Evolutionary conservation across 2,113 vertebrate species (phyloP).

Genomic region (Martes martes): DNA sequence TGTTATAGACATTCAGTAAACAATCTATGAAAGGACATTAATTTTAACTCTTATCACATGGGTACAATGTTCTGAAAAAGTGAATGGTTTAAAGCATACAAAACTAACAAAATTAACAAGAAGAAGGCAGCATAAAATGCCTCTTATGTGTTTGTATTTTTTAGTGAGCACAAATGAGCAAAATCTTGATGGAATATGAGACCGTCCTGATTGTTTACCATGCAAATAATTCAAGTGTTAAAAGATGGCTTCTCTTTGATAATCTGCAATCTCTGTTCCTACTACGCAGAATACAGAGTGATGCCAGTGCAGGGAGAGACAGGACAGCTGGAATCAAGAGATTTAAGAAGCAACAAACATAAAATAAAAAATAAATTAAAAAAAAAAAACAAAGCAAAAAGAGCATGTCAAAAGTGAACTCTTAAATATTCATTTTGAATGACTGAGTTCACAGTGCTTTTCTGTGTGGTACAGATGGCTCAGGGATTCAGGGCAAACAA

Average conservation of each 20-base stretch:
- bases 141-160: not conserved
- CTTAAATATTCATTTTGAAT: slow-evolving; percentile 80
- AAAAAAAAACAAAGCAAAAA: not conserved
- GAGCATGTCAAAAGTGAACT: slow-evolving; percentile 72
- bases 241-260: not conserved
- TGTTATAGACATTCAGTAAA: not conserved
- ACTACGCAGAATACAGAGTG: not conserved
- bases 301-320: slow-evolving; percentile 25
- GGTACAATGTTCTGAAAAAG: not conserved
- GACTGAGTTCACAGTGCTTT: slow-evolving; percentile 73
- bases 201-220: not conserved
- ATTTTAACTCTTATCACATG: not conserved
- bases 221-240: not conserved
- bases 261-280: not conserved
- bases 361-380: slow-evolving; percentile 24
- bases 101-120: not conserved
- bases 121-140: not conserved
- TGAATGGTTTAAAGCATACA: not conserved
- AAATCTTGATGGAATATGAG: not conserved
- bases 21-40: not conserved
- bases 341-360: slow-evolving; percentile 75
- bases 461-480: slow-evolving; percentile 78
- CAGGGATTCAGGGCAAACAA: slow-evolving; percentile 76
- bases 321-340: slow-evolving; percentile 67
- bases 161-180: not conserved